Evolutionary conservation across 1,140 invertebrate species (phyloP), one percentile per base, ranked within the genome.

Genomic region (Ladona fulva): DNA sequence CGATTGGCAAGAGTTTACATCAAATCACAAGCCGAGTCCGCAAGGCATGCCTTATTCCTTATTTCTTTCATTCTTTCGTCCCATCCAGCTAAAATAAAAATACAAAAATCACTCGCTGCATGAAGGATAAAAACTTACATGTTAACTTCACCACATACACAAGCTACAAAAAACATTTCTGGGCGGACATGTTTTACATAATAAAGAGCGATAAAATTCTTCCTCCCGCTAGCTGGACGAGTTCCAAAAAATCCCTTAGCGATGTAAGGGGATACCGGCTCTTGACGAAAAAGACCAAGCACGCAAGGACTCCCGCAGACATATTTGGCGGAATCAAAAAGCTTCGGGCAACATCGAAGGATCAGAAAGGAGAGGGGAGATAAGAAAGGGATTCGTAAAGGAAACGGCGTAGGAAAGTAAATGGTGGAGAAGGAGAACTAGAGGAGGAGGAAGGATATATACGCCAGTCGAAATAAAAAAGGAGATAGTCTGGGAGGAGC

Each of bases 151-250:
- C 52, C 52, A 66, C 52, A 66, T 66, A 66, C 52, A 66, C 52
- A 66, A 66, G 52, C 52, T 66, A 66, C 52, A 66, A 66, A 66
- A 66, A 66, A 66, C 52, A 66, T 66, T 66, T 66, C 52, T 22
- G 14, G 16, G 52, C 52, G 52, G 14, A 66, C 52, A 66, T 66
- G 52, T 66, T 66, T 66, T 66, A 66, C 52, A 66, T 66, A 66
- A 66, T 66, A 66, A 66, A 66, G 52, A 66, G 52, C 52, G 52
- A 66, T 66, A 66, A 66, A 66, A 66, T 66, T 66, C n/a, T 66
- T 66, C 52, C 52, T 66, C 52, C 44, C 44, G 44, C 44, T 52
- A 52, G 44, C 44, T 66, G 52, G 52, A 66, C 52, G 52, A 66
- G 52, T 66, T 66, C 52, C 52, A 66, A 66, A 66, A 66, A 66